Evolutionary conservation across 2,113 vertebrate species (phyloP).

Genomic region (Struthio camelus): DNA sequence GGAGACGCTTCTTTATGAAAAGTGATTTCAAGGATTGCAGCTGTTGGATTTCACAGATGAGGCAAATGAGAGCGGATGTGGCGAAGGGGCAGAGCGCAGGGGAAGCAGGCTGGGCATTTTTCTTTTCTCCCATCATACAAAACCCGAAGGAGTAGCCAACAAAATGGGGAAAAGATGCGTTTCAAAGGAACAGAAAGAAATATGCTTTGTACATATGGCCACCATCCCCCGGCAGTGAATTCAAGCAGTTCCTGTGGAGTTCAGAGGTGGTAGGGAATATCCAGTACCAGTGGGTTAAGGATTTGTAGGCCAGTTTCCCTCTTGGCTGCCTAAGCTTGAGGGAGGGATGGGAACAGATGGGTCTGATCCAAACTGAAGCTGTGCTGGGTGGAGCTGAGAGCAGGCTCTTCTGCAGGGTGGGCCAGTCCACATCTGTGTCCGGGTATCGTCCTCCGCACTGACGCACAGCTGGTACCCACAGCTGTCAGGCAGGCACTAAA

Average conservation of each 20-base stretch:
- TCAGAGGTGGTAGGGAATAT: neutral
- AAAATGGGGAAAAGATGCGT: neutral
- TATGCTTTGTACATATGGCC: neutral
- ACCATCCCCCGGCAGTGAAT: neutral
- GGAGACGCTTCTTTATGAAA: slow-evolving; percentile 35
- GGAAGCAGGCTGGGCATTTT: neutral
- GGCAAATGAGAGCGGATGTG: neutral
- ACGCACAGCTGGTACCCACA: neutral
- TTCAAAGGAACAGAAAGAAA: neutral
- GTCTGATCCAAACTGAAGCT: neutral
- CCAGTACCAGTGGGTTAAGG: neutral
- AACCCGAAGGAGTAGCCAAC: neutral
- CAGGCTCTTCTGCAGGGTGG: neutral
- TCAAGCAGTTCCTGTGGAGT: neutral
- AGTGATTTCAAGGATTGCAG: slow-evolving; percentile 57
- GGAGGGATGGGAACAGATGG: neutral
- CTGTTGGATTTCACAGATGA: slow-evolving; percentile 49
- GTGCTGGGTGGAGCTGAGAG: neutral
- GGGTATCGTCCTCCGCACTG: neutral
- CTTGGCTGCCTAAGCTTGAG: neutral
- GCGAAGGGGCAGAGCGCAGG: neutral
- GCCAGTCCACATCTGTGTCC: accelerated
- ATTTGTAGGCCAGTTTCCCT: neutral
- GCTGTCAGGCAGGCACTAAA: neutral
- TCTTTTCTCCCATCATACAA: neutral